A percentile compares a stretch with the other conserved stretches of the same genome.
These are phyloP conservation scores for Mythimna lalbum DNA, from an alignment of 2,888 invertebrate species.

Conservation along the genomic window DNA sequence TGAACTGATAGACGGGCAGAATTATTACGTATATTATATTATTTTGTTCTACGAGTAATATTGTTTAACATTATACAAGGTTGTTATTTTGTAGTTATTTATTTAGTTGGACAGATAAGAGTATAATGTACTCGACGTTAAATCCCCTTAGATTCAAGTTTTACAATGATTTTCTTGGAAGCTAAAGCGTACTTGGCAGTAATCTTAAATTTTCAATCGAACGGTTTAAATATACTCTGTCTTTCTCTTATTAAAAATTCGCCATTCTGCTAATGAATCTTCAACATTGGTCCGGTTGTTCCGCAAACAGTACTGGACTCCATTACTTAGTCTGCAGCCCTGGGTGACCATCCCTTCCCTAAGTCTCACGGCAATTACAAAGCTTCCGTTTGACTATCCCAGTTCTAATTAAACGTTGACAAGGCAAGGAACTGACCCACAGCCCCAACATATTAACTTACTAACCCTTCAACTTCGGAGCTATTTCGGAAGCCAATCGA, in stretches of 20 bases:
- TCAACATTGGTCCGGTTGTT: background rate
- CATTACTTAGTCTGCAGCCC: background rate
- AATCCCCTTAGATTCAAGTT: too few relatives aligned
- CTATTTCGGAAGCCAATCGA: slow-evolving; percentile 66
- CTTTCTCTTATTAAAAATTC: background rate
- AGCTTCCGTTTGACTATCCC: slow-evolving; percentile 26
- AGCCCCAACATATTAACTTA: slow-evolving; percentile 31
- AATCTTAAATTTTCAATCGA: background rate
- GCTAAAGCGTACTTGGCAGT: background rate
- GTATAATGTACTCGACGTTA: too few relatives aligned
- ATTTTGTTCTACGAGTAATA: slow-evolving; percentile 22
- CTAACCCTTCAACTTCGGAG: slow-evolving; percentile 54
- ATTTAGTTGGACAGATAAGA: background rate
- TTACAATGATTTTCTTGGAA: background rate
- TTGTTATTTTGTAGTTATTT: slow-evolving; percentile 1
- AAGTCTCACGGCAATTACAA: slow-evolving; percentile 43
- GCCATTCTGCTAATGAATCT: background rate
- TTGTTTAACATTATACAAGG: slow-evolving; percentile 17
- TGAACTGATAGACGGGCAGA: slow-evolving; percentile 21
- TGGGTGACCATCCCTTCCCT: background rate
- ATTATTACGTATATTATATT: background rate
- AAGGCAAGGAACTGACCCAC: slow-evolving; percentile 48
- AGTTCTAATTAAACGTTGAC: slow-evolving; percentile 47
- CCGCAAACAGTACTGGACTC: background rate
- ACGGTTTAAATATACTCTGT: background rate